Conservation (phyloP, 2,113 vertebrate genomes). For the Verasper variegatus region DNA sequence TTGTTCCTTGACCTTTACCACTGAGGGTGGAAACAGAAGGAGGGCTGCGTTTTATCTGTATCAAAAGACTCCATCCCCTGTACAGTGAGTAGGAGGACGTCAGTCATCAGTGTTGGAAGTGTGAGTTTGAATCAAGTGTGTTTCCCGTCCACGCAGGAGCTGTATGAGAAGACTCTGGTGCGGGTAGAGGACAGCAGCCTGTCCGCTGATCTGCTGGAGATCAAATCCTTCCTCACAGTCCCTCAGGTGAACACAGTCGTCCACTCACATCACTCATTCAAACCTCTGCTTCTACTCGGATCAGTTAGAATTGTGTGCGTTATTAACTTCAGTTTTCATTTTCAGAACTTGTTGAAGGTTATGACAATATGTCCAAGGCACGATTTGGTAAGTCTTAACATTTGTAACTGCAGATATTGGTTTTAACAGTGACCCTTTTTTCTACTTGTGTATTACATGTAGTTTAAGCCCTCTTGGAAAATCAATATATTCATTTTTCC, state of each 20-base stretch:
- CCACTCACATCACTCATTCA: background rate
- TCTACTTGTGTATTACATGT: too few relatives aligned
- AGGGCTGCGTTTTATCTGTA: too few relatives aligned
- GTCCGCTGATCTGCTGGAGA: conserved; percentile 88
- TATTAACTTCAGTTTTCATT: conserved; percentile 14
- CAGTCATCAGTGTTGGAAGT: background rate
- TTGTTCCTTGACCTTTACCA: too few relatives aligned
- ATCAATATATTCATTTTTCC: background rate
- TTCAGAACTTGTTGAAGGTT: conserved; percentile 91
- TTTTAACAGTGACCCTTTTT: background rate
- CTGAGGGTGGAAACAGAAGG: too few relatives aligned
- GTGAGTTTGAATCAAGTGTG: background rate
- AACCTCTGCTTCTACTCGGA: background rate
- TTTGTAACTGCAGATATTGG: background rate
- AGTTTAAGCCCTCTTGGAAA: too few relatives aligned
- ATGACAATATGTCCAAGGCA: conserved; percentile 92
- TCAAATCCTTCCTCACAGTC: conserved; percentile 87
- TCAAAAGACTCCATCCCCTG: too few relatives aligned
- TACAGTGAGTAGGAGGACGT: too few relatives aligned
- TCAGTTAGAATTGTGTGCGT: background rate
- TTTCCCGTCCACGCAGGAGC: conserved; percentile 82
- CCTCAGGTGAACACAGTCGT: conserved; percentile 85
- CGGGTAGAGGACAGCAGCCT: conserved; percentile 88
- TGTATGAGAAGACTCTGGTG: conserved; percentile 91
- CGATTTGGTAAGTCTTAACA: conserved; percentile 85